Evolutionary conservation across 2,888 invertebrate species (phyloP).

Genomic region (Hypercompe scribonia): DNA sequence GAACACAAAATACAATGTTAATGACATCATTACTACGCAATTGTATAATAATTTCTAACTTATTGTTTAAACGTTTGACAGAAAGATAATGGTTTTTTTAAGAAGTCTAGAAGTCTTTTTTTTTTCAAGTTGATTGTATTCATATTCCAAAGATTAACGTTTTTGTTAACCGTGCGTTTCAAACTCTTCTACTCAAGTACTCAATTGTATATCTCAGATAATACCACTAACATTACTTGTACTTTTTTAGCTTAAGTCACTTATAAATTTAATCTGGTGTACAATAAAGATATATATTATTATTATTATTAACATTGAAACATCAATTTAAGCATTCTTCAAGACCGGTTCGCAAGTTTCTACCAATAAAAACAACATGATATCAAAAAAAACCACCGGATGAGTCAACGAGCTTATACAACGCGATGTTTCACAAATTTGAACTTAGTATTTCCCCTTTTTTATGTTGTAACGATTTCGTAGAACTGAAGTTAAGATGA

Average conservation of each 20-base stretch:
- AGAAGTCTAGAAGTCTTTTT: background rate
- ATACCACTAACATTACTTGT: no score
- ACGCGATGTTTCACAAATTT: constrained; percentile 7
- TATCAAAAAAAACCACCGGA: background rate
- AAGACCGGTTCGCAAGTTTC: constrained; percentile 9
- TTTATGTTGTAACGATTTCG: constrained; percentile 2
- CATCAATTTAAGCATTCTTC: background rate
- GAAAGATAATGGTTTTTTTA: background rate
- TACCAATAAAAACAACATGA: constrained; percentile 4
- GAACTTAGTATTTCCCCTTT: constrained; percentile 1
- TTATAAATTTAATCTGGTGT: no score
- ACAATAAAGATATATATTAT: no score
- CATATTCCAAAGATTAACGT: no score
- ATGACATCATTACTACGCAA: background rate
- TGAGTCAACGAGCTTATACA: background rate
- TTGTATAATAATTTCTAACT: background rate
- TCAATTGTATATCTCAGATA: no score
- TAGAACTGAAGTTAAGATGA: background rate
- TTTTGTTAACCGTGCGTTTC: no score
- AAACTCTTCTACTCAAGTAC: no score
- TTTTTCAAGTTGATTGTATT: no score
- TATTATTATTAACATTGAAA: background rate
- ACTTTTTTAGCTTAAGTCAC: no score
- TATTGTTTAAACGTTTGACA: background rate
- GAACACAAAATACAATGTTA: background rate